A percentile compares a stretch with the other conserved stretches of the same genome.
Evolutionary conservation across 2,113 vertebrate genomes (phyloP).

Genomic region (Siniperca chuatsi): DNA sequence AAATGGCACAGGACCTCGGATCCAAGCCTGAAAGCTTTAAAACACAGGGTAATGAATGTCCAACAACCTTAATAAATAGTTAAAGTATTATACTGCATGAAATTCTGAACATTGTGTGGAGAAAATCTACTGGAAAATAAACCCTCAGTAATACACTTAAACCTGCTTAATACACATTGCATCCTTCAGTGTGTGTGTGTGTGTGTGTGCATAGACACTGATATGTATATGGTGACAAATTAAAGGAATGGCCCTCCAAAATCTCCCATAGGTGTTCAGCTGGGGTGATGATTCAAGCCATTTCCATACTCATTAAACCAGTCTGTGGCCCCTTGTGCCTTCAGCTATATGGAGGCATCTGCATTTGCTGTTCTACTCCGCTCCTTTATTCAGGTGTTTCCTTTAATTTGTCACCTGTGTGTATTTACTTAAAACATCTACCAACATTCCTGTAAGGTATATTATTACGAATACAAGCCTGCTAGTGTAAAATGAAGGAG

Average conservation of each 20-base stretch:
- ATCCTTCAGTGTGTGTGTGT: not conserved
- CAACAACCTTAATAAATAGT: not conserved
- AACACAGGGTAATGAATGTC: constrained; percentile 72
- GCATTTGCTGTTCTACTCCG: not conserved
- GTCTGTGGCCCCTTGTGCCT: not conserved
- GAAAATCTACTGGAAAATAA: not conserved
- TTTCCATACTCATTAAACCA: not conserved
- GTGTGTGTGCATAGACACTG: not conserved
- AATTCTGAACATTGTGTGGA: not conserved
- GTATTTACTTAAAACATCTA: not conserved
- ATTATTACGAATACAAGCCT: not conserved
- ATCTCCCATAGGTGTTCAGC: not conserved
- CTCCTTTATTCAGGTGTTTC: not conserved
- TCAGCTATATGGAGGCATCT: not conserved
- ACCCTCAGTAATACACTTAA: not conserved
- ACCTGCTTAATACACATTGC: not conserved
- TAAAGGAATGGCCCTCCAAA: not conserved
- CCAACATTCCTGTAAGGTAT: too few species aligned
- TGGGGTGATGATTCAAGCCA: not conserved
- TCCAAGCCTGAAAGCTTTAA: constrained; percentile 80
- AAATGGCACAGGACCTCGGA: constrained; percentile 49
- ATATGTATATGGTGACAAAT: not conserved
- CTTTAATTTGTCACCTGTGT: not conserved
- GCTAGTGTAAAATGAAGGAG: not conserved
- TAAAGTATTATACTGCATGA: constrained; percentile 4